These are phyloP conservation scores for Myrmophylax atrothorax DNA, from an alignment of 2,113 vertebrate genomes.

Conservation along the genomic window DNA sequence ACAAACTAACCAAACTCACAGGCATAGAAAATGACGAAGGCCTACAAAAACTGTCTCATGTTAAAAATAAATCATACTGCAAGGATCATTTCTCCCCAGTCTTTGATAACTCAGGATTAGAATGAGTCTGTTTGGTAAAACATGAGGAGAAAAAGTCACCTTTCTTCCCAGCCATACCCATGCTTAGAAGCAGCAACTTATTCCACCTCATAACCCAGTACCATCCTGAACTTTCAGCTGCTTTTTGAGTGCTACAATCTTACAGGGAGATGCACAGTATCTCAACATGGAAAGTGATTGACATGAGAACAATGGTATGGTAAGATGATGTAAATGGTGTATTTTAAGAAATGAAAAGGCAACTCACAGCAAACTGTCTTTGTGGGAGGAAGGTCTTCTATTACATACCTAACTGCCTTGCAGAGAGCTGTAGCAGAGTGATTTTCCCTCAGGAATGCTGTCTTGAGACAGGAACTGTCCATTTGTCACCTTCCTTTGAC, in stretches of 20 bases:
- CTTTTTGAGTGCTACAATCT: neutral
- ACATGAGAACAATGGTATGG: neutral
- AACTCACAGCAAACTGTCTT: neutral
- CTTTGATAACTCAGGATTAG: neutral
- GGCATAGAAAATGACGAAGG: neutral
- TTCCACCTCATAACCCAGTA: neutral
- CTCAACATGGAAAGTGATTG: neutral
- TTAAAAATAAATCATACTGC: neutral
- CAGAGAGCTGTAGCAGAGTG: neutral
- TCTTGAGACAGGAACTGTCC: neutral
- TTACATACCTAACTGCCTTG: neutral
- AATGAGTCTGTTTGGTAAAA: neutral
- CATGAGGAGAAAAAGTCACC: neutral
- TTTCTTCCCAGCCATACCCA: neutral
- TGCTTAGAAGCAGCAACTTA: neutral
- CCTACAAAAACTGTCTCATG: neutral
- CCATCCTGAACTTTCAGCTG: neutral
- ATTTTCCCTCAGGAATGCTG: neutral
- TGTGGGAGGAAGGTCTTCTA: neutral
- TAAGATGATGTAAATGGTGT: accelerated
- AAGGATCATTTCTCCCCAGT: neutral
- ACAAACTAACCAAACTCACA: neutral
- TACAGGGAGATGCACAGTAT: neutral
- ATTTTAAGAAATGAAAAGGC: neutral
- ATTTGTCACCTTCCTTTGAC: neutral